Evolutionary conservation across 2,113 vertebrate species (phyloP), one percentile per base, ranked within the genome.

Genomic region (Albula glossodonta): DNA sequence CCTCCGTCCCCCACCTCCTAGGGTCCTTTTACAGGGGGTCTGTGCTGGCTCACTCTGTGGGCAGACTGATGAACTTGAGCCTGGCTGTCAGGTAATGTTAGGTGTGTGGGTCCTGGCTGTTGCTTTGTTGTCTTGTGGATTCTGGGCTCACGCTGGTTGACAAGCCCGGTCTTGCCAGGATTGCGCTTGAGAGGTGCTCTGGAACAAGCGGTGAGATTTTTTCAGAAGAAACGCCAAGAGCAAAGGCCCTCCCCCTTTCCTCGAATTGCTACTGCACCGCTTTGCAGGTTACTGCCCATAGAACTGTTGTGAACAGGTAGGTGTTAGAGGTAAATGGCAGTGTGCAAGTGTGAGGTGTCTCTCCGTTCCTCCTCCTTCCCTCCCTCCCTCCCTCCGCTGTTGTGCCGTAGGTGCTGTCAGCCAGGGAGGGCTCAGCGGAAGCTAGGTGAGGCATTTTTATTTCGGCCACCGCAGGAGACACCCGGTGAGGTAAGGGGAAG

Each of bases 401-500:
- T 89, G 93, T 92, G 63, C 91, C 92, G 90, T 94, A 93, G 95
- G 93, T 92, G 90, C 80, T 78, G 81, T 86, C 80, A 49, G 81
- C 81, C 80, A 53, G 80, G 51, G 70, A 57, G 81, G 22, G 66
- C 51, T 50, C 53, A 74, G 70, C n/a, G 25, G 70, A 74, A 74
- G 70, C 70, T 74, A n/a, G 80, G 51, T 81, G 80, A 81, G 80
- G 11, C 80, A 51, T 78, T 83, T 82, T 86, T 56, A 78, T 82
- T 78, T 86, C 70, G 19, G 31, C 51, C 85, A 49, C 53, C 48
- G 25, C 51, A 93, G 94, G 92, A 92, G 91, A 88, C 89, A 88
- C 85, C 31, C 1, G 13, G 88, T 85, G 94, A 95, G 95, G 92
- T 93, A 91, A 94, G 94, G 87, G 91, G 85, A 87, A 83, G 87